Evolutionary conservation across 1,140 invertebrate genomes (phyloP), one percentile per base, ranked within the genome.

Genomic region (Pararge aegeria): DNA sequence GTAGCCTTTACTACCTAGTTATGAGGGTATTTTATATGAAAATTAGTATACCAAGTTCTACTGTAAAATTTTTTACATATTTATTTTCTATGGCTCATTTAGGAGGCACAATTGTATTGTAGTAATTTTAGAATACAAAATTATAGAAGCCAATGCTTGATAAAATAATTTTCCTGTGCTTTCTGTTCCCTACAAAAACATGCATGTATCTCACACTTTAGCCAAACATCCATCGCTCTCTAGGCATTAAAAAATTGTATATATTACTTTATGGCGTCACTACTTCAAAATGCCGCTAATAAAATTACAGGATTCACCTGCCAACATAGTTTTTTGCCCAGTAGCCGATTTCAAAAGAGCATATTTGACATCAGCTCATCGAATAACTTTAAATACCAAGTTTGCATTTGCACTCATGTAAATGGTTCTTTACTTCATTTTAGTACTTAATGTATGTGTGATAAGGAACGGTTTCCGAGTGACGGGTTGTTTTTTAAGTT

Each of bases 301-400:
- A 75, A 76, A 76, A 76, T 77, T 70, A 73, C 75, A 75, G 70
- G 74, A 84, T 82, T 80, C 79, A 84, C 81, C 81, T 84, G 81
- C 76, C 75, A 73, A 75, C 70, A 73, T 72, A 58, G 55, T 77
- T 83, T 78, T 75, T 79, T 72, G 66, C 72, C 63, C 70, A 67
- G 70, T 64, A 76, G 66, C 73, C 68, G 66, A 52, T 68, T 75
- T 68, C 66, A 64, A 72, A 79, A 70, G 67, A 65, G 61, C 69
- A 60, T 59, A 72, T 70, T 75, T 82, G 72, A 75, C 77, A 78
- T 82, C 67, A 71, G 68, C 73, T 74, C 78, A 83, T 75, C 75
- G 78, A 80, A 83, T 72, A 70, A 70, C 60, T 61, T 67, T 72
- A 68, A 73, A 74, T 60, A 68, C 62, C 55, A 68, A 48, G 24